Evolutionary conservation across 1,140 invertebrate genomes (phyloP).

Genomic region (Bradysia coprophila): DNA sequence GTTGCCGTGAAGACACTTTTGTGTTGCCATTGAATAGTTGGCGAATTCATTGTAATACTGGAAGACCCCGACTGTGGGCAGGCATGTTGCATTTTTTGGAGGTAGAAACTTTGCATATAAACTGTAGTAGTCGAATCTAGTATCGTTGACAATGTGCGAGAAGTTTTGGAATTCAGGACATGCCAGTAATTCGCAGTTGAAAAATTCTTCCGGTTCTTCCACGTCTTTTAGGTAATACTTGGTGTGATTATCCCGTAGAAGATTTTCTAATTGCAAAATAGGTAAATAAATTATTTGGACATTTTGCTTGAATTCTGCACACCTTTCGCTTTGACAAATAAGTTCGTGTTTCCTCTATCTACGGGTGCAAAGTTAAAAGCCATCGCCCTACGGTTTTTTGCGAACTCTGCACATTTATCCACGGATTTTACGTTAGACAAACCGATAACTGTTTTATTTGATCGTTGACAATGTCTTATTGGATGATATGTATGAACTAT

Average conservation of each 20-base stretch:
- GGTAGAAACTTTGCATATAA: not conserved
- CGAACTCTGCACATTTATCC: not conserved
- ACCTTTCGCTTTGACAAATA: not conserved
- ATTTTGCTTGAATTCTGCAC: not conserved
- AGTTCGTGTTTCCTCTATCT: not conserved
- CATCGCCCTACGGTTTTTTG: not conserved
- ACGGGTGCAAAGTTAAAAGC: constrained; percentile 1
- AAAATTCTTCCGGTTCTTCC: not conserved
- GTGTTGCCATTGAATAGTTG: not conserved
- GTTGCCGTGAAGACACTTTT: not conserved
- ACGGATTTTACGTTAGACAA: not conserved
- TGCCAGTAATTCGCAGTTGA: not conserved
- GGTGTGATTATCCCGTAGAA: not conserved
- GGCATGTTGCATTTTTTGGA: constrained; percentile 1
- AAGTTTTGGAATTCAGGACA: constrained; percentile 2
- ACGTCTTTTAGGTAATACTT: not conserved
- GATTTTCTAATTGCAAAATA: not conserved
- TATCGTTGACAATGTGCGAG: constrained; percentile 1
- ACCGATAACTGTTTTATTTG: constrained; percentile 3
- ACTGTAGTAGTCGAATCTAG: constrained; percentile 1
- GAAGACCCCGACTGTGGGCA: constrained; percentile 1
- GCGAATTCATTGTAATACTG: not conserved
- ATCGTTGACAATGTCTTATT: constrained; percentile 1
- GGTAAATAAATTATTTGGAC: not conserved
- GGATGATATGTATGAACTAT: constrained; percentile 2